These are phyloP conservation scores for Carduelis carduelis DNA, from an alignment of 2,797 vertebrate species.

Conservation along the genomic window DNA sequence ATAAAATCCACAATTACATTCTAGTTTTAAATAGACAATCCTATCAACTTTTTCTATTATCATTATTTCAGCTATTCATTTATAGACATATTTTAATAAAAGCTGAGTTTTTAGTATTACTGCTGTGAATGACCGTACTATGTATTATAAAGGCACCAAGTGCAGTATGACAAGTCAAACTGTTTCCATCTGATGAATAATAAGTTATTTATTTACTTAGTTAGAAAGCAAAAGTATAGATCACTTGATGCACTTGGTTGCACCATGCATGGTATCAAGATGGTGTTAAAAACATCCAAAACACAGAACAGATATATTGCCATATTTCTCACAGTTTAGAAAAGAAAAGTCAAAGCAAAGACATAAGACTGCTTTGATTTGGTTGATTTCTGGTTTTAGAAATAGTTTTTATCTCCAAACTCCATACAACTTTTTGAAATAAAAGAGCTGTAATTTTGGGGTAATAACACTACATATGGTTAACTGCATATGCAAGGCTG, in stretches of 20 bases:
- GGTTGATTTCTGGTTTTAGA: background rate
- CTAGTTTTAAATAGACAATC: background rate
- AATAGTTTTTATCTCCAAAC: background rate
- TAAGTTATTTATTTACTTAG: background rate
- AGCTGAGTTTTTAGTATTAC: background rate
- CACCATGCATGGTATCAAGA: background rate
- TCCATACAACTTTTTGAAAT: background rate
- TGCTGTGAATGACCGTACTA: background rate
- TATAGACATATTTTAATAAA: background rate
- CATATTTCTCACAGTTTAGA: background rate
- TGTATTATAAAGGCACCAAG: background rate
- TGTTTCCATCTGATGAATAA: background rate
- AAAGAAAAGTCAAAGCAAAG: background rate
- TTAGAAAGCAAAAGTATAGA: background rate
- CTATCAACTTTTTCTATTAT: background rate
- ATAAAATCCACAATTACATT: background rate
- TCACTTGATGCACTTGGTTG: background rate
- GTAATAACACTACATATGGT: background rate
- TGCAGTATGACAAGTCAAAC: background rate
- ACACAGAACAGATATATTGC: background rate
- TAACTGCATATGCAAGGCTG: background rate
- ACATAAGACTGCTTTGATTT: background rate
- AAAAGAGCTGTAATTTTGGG: background rate
- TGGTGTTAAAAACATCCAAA: background rate
- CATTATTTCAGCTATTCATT: background rate